Evolutionary conservation across 2,888 invertebrate genomes (phyloP).

Genomic region (Polia nebulosa): DNA sequence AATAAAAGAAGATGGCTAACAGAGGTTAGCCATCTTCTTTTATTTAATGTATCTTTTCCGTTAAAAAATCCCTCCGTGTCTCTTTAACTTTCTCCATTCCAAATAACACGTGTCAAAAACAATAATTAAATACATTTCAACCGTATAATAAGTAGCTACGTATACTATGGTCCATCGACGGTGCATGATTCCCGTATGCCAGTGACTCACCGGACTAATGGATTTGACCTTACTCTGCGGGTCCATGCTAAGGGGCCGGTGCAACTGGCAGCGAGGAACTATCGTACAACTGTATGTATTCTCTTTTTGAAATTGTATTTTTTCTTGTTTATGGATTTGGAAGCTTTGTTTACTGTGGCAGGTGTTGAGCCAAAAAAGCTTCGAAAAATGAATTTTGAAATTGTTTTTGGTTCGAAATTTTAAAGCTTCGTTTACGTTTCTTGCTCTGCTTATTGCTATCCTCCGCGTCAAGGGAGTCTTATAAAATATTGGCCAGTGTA

Average conservation of each 20-base stretch:
- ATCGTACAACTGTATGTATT: constrained; percentile 11
- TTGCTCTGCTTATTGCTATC: not conserved
- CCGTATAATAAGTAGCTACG: constrained; percentile 20
- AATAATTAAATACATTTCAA: constrained; percentile 30
- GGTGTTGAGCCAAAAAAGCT: not conserved
- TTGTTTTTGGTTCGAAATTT: not conserved
- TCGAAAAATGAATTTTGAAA: not conserved
- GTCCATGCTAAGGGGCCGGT: constrained; percentile 61
- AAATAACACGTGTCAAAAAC: constrained; percentile 19
- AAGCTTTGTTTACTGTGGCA: not conserved
- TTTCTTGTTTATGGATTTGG: not conserved
- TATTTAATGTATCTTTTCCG: not conserved
- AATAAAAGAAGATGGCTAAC: too few relatives aligned
- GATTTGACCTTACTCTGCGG: constrained; percentile 73
- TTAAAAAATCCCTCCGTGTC: not conserved
- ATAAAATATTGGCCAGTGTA: not conserved
- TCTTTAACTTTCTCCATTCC: not conserved
- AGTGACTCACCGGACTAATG: constrained; percentile 72
- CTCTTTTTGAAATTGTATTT: constrained; percentile 32
- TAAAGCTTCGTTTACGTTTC: not conserved
- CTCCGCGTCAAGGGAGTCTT: not conserved
- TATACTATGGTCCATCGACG: constrained; percentile 47
- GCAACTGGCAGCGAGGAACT: constrained; percentile 54
- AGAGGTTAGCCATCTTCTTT: too few relatives aligned
- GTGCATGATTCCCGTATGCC: constrained; percentile 64